Evolutionary conservation across 2,888 invertebrate species (phyloP).

Genomic region (Azorinus chamasolen): DNA sequence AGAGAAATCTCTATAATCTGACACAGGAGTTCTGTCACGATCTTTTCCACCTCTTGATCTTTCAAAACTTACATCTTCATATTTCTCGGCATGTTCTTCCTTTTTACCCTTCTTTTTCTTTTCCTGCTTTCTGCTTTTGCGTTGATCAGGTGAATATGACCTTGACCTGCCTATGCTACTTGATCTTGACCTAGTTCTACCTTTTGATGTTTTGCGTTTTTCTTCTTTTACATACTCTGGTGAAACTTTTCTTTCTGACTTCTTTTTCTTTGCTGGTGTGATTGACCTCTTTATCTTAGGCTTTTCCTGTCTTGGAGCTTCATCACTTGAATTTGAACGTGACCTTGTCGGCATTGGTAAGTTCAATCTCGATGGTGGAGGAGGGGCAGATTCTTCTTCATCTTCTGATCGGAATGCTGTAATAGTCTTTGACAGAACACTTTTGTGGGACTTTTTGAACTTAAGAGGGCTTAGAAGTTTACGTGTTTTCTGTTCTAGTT

Average conservation of each 20-base stretch:
- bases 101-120: conserved; percentile 59
- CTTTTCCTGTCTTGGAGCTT: conserved; percentile 28
- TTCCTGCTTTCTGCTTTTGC: conserved; percentile 60
- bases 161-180: conserved; percentile 55
- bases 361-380: conserved; percentile 32
- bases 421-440: conserved; percentile 49
- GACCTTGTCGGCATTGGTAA: conserved; percentile 53
- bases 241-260: conserved; percentile 37
- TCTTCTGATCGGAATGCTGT: conserved; percentile 62
- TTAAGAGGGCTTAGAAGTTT: conserved; percentile 61
- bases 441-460: conserved; percentile 59
- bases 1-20: conserved; percentile 47
- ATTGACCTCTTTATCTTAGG: conserved; percentile 46
- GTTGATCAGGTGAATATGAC: conserved; percentile 63
- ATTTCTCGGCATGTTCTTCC: conserved; percentile 43
- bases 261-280: conserved; percentile 55
- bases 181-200: conserved; percentile 64
- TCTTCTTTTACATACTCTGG: conserved; percentile 59
- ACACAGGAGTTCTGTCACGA: conserved; percentile 29
- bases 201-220: conserved; percentile 53
- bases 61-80: conserved; percentile 33
- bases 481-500: conserved; percentile 49
- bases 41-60: conserved; percentile 24
- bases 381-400: conserved; percentile 46
- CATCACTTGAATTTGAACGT: conserved; percentile 62